Percentiles rank a stretch among this genome's conserved stretches.
Conservation (phyloP, 2,797 vertebrate genomes). For the Crenichthys baileyi region DNA sequence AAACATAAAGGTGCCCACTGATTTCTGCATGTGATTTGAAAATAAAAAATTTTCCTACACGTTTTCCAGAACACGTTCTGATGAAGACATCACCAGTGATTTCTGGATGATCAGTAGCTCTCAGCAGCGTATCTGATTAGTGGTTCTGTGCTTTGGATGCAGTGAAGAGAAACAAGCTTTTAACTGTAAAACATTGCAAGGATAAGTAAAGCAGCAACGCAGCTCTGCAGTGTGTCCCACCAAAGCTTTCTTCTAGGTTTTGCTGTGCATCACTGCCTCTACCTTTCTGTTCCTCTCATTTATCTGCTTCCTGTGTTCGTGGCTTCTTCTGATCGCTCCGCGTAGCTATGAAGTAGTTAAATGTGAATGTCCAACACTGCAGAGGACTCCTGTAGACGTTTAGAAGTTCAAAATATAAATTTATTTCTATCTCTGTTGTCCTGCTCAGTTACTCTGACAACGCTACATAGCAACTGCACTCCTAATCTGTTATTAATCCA, state of each 20-base stretch:
- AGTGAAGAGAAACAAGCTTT: background rate
- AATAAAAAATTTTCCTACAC: background rate
- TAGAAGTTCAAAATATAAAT: background rate
- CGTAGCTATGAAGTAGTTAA: background rate
- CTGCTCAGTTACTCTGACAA: background rate
- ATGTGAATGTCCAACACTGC: background rate
- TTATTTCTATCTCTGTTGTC: background rate
- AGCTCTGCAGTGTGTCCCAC: background rate
- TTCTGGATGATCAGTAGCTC: background rate
- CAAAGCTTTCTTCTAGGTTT: conserved; percentile 7
- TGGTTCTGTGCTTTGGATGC: background rate
- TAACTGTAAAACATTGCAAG: background rate
- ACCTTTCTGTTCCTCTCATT: conserved; percentile 3
- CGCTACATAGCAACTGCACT: background rate
- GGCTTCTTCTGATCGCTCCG: conserved; percentile 5
- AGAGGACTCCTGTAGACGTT: background rate
- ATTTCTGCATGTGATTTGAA: too few relatives aligned
- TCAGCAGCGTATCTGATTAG: background rate
- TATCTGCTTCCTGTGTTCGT: conserved; percentile 4
- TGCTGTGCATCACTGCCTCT: conserved; percentile 32
- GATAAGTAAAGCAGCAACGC: background rate
- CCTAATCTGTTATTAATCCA: background rate
- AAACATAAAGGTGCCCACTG: too few relatives aligned
- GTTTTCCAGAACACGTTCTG: background rate
- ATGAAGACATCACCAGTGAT: background rate